phyloP scores from a whole-genome alignment of 2,113 vertebrate genomes.

The Peromyscus leucopus region DNA sequence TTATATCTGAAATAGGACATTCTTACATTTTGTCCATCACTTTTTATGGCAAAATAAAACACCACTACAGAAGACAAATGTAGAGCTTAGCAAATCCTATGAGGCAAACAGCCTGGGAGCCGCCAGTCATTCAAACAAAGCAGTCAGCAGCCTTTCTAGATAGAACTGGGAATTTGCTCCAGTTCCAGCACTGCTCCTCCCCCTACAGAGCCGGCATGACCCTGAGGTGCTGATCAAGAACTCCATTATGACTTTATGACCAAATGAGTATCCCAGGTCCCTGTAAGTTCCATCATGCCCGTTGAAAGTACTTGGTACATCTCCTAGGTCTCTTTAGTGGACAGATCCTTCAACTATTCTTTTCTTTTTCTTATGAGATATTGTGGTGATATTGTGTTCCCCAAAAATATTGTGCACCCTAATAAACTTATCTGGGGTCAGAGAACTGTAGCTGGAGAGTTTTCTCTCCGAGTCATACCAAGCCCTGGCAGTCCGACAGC shows the following conservation, averaged over 20 bases:
- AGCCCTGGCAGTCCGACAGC: too few species aligned
- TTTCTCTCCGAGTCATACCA: too few species aligned
- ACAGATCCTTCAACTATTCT: background rate
- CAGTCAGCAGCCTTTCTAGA: background rate
- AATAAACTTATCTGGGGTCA: too few species aligned
- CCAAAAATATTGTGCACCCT: too few species aligned
- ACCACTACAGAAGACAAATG: slow-evolving; percentile 11
- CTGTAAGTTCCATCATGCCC: background rate
- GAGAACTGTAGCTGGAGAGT: too few species aligned
- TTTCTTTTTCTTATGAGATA: background rate
- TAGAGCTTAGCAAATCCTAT: background rate
- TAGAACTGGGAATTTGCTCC: background rate
- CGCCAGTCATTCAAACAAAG: background rate
- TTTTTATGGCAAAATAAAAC: slow-evolving; percentile 50
- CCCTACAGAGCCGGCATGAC: background rate
- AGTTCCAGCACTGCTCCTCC: background rate
- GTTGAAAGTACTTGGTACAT: background rate
- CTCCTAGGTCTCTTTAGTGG: background rate
- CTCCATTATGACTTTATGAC: background rate
- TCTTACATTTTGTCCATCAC: background rate
- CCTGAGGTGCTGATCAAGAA: background rate
- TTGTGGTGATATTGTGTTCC: too few species aligned
- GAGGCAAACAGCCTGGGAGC: background rate
- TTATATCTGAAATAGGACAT: slow-evolving; percentile 42
- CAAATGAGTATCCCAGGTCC: background rate